These are phyloP conservation scores for Agrochola lota DNA, from an alignment of 2,888 invertebrate genomes.

Conservation along the genomic window DNA sequence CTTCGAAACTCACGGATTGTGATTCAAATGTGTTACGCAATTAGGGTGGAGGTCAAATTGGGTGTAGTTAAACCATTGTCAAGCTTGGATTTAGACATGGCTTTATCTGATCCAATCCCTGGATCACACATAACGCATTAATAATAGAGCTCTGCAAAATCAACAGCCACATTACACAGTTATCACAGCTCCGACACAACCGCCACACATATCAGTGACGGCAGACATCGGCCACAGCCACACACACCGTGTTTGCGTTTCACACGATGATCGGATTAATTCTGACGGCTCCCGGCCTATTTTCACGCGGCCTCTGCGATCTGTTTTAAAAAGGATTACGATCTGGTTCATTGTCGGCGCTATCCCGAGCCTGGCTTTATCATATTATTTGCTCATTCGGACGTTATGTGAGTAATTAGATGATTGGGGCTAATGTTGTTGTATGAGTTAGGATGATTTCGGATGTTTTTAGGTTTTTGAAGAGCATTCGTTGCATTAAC, in stretches of 20 bases:
- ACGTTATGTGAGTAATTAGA: slow-evolving; percentile 52
- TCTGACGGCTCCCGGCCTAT: slow-evolving; percentile 50
- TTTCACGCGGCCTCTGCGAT: slow-evolving; percentile 52
- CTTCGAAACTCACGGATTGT: no score
- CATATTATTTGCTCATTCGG: slow-evolving; percentile 57
- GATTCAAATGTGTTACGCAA: neutral
- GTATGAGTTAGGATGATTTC: neutral
- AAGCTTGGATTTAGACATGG: neutral
- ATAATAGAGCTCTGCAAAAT: slow-evolving; percentile 23
- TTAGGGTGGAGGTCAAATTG: neutral
- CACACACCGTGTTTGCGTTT: slow-evolving; percentile 54
- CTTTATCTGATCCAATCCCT: slow-evolving; percentile 4
- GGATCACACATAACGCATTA: slow-evolving; percentile 11
- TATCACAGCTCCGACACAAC: slow-evolving; percentile 35
- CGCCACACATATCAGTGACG: slow-evolving; percentile 57
- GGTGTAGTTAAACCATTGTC: neutral
- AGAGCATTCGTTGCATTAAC: neutral
- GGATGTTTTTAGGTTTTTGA: neutral
- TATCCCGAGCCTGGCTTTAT: slow-evolving; percentile 41
- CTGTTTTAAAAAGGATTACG: slow-evolving; percentile 66
- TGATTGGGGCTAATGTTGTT: slow-evolving; percentile 44
- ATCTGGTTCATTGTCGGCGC: slow-evolving; percentile 52
- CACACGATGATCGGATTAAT: slow-evolving; percentile 58
- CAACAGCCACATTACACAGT: slow-evolving; percentile 43
- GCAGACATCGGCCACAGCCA: slow-evolving; percentile 43